phyloP scores from a whole-genome alignment of 23 tunicate genomes.

The Styela plicata region DNA sequence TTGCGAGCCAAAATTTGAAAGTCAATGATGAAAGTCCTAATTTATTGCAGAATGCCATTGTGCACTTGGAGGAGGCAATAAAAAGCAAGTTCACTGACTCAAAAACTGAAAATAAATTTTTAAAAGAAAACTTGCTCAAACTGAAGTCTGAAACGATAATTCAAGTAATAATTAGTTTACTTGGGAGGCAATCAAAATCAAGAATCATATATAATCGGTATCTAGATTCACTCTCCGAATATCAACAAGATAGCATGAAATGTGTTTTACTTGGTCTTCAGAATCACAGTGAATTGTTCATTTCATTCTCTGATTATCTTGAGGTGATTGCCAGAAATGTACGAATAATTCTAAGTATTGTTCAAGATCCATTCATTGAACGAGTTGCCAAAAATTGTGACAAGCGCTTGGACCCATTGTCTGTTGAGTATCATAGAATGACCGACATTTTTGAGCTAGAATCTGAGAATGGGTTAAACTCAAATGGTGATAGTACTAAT shows the following conservation, averaged over 20 bases:
- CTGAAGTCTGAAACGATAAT: background rate
- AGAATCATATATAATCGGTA: conserved; percentile 4
- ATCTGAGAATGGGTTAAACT: background rate
- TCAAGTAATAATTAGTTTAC: background rate
- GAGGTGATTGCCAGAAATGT: background rate
- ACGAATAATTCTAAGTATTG: background rate
- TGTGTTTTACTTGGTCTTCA: conserved; percentile 3
- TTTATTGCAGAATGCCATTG: background rate
- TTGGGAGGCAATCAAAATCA: background rate
- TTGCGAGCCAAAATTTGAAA: background rate
- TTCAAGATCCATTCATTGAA: background rate
- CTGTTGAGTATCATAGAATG: background rate
- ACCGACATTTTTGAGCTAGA: background rate
- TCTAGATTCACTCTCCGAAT: background rate
- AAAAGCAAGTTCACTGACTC: background rate
- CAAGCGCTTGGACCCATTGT: background rate
- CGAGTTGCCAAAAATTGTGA: background rate
- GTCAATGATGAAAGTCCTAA: background rate
- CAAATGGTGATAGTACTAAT: background rate
- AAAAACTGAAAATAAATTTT: background rate
- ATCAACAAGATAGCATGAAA: conserved; percentile 5
- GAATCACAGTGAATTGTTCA: background rate
- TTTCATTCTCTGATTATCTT: background rate
- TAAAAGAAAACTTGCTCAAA: conserved; percentile 1
- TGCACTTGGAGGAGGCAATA: background rate